Base-by-base conservation (phyloP, 2,797 vertebrate genomes). In the Holocentrus rufus region DNA sequence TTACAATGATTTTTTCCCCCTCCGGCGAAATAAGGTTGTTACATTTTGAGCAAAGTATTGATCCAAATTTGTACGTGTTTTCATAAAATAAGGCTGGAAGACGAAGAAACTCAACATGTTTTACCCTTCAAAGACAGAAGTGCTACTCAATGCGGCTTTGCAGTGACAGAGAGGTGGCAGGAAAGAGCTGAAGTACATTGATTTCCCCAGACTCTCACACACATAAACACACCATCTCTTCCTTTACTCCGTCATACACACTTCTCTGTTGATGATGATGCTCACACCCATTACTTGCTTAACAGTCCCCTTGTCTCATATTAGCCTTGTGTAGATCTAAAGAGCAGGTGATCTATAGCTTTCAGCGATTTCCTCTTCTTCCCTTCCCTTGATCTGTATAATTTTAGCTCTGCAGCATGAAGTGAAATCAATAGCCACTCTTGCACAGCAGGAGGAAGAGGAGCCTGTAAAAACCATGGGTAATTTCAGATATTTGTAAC, bases 401-500 rank as follows among this genome's bases (percentile, higher is more conserved):
- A 64, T 31, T 62, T 69, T 2, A 0, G 18, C 30, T 70, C 47
- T 14, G 53, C 2, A 13, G 31, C 79, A 73, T 52, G 67, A 53
- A 70, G 63, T 8, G 18, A 30, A 79, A 72, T 77, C 63, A 54
- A 75, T 71, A 74, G 23, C 14, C 1, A 5, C 59, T 63, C 11
- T 14, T 7, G 4, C 39, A 42, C 39, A 42, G 39, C 39, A 42
- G 52, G 10, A 27, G 18, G 39, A 60, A 34, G 56, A 62, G 69
- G 55, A 59, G 52, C 36, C 39, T 53, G 60, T 52, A 18, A 42
- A 15, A 14, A 14, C 9, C 36, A 39, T 14, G 13, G 39, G 13
- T 42, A 42, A 57, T 76, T 74, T 72, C 30, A 76, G 55, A 69
- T 58, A 68, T 85, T 72, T 78, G 67, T 18, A 57, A 23, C 44